phyloP scores from a whole-genome alignment of 1,140 invertebrate species.

The Thaumatotibia leucotreta region DNA sequence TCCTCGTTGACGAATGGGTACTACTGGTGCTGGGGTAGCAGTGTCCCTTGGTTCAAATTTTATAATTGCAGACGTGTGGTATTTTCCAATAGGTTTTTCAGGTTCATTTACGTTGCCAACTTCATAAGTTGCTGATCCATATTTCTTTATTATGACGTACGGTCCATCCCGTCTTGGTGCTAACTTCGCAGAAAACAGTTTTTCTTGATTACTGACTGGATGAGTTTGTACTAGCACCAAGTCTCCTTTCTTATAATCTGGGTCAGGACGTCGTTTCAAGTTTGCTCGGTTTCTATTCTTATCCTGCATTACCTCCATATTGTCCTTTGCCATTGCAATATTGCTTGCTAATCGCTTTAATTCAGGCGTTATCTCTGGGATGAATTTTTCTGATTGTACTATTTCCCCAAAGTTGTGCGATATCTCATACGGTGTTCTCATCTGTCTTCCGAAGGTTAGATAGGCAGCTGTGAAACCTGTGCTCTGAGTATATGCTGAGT shows the following conservation, averaged over 20 bases:
- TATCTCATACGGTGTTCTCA: slow-evolving; percentile 21
- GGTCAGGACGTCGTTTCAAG: slow-evolving; percentile 13
- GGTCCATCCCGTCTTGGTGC: slow-evolving; percentile 17
- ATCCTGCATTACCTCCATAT: slow-evolving; percentile 14
- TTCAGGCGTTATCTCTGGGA: slow-evolving; percentile 19
- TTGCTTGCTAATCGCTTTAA: slow-evolving; percentile 2
- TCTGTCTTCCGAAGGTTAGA: slow-evolving; percentile 39
- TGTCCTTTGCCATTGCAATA: slow-evolving; percentile 2
- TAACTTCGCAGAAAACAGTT: slow-evolving; percentile 8
- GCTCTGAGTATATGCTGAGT: slow-evolving; percentile 39
- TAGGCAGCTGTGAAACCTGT: slow-evolving; percentile 54
- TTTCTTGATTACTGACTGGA: slow-evolving; percentile 15
- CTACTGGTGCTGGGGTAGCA: no score
- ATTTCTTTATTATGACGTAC: background rate
- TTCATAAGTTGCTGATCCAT: background rate
- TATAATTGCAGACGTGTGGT: background rate
- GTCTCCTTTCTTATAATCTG: slow-evolving; percentile 17
- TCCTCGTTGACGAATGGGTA: no score
- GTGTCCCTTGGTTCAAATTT: no score
- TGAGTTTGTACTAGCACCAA: slow-evolving; percentile 20
- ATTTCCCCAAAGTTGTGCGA: slow-evolving; percentile 13
- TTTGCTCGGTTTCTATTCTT: slow-evolving; percentile 6
- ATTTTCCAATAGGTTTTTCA: slow-evolving; percentile 1
- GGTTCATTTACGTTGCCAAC: background rate
- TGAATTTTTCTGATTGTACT: slow-evolving; percentile 16